Conservation (phyloP, 2,797 vertebrate genomes). For the Lindbergichthys nudifrons region DNA sequence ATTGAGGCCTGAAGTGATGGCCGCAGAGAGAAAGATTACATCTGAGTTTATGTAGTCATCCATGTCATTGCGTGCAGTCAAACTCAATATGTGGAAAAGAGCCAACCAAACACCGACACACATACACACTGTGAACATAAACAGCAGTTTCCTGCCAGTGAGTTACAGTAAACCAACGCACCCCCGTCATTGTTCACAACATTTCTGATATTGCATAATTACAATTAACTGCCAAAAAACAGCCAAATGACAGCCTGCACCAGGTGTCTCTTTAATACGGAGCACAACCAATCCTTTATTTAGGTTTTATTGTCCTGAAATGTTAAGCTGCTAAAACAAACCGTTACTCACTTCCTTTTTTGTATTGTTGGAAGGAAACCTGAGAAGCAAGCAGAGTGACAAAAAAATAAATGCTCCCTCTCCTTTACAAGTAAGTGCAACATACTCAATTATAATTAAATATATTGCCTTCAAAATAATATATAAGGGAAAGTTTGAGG, state of each 20-base stretch:
- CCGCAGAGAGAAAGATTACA: constrained; percentile 3
- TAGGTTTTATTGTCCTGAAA: background rate
- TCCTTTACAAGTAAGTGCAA: background rate
- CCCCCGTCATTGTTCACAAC: accelerated
- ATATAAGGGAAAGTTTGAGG: background rate
- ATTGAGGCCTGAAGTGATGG: constrained; percentile 24
- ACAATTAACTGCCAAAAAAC: too few species aligned
- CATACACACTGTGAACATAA: background rate
- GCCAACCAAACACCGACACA: background rate
- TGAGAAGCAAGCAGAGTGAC: background rate
- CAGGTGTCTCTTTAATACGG: background rate
- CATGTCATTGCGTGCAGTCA: background rate
- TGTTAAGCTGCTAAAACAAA: background rate
- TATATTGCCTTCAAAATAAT: background rate
- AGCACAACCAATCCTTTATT: background rate
- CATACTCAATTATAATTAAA: background rate
- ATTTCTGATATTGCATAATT: constrained; percentile 7
- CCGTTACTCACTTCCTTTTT: background rate
- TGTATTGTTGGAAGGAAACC: background rate
- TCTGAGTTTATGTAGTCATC: background rate
- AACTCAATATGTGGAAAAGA: constrained; percentile 3
- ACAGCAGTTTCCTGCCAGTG: background rate
- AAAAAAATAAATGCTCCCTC: background rate
- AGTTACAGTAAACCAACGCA: background rate
- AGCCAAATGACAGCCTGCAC: background rate